Base-by-base conservation (phyloP, 1,140 invertebrate genomes). In the Ceratosolen solmsi region DNA sequence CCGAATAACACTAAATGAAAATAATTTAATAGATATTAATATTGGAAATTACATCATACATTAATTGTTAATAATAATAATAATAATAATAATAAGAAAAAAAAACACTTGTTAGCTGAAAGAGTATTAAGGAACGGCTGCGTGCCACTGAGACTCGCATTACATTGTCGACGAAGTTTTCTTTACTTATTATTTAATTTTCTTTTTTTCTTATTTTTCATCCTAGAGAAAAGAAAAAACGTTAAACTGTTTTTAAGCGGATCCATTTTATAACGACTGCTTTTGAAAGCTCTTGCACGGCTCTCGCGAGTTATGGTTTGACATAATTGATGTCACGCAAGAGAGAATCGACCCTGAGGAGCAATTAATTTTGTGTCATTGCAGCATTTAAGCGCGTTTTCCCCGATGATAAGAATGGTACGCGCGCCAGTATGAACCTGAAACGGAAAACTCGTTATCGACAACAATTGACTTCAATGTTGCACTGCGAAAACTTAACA, bases 361-460 rank as follows among this genome's bases (percentile, higher is more conserved):
- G 54, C 68, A 77, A 77, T 82, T 77, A 77, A 77, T 77, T 82
- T 72, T 27, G 49, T 65, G 74, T 82, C 74, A 77, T 30, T 60
- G 80, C 51, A 46, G 68, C 73, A 25, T 58, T 76, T 65, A 54
- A 75, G 33, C n/a, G 38, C 54, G 36, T 36, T 41, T 38, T 27
- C 54, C 25, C 25, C 1, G 15, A 68, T 15, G 30, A 79, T 71
- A 72, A 71, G 68, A 80, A 80, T 80, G 22, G 51, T 33, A 20
- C 41, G 25, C 41, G 33, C 15, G 54, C 54, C 41, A 17, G 11
- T 71, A 15, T 33, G 38, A 60, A 46, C 46, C n/a, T 41, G 72
- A 58, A 81, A 70, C 13, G 56, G 71, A 81, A 81, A 81, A 81
- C 80, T 82, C 80, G 74, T 82, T 82, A 82, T 75, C 80, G 65